Evolutionary conservation across 2,888 invertebrate species (phyloP), one percentile per base, ranked within the genome.

Genomic region (Tortricodes alternella): DNA sequence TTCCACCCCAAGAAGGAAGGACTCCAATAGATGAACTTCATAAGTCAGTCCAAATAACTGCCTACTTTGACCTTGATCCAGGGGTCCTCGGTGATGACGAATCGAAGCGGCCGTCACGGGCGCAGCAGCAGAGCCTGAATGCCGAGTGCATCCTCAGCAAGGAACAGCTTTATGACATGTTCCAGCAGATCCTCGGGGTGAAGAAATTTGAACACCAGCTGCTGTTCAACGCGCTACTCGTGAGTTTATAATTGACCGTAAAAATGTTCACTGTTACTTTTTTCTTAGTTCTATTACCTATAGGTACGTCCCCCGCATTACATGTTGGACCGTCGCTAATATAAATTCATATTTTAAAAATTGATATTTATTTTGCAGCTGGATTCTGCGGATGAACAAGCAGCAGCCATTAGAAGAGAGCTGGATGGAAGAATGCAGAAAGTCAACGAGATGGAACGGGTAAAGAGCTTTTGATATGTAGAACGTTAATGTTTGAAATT

Each of bases 131-230:
- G 88, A 95, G 95, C 62, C 92, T 96, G 73, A 99, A 96, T 89
- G 97, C 96, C 46, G 99, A 99, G 85, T 93, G 97, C 69, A 98
- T 99, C 77, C 93, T 99, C 67, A 98, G 98, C 71, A 99, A 99
- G 91, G 99, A 99, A 80, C 99, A 99, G 83, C 94, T 99, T 8
- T 99, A 98, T 89, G 99, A 99, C 85, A 99, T 99, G 98, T 99
- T 99, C 88, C 99, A 99, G 87, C 99, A 99, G 89, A 98, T 99
- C 68, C 92, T 99, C 61, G 96, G 96, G 51, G 97, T 99, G 51
- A 99, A 99, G 92, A 99, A 99, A 88, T 99, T 99, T 85, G 99
- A 99, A 88, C 99, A 99, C 89, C 99, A 99, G 91, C 94, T 99
- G 73, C 93, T 99, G 60, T 99, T 98, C 92, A 99, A 99, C 92